These are phyloP conservation scores for Epistrophe grossulariae DNA, from an alignment of 2,888 invertebrate species.

Conservation along the genomic window DNA sequence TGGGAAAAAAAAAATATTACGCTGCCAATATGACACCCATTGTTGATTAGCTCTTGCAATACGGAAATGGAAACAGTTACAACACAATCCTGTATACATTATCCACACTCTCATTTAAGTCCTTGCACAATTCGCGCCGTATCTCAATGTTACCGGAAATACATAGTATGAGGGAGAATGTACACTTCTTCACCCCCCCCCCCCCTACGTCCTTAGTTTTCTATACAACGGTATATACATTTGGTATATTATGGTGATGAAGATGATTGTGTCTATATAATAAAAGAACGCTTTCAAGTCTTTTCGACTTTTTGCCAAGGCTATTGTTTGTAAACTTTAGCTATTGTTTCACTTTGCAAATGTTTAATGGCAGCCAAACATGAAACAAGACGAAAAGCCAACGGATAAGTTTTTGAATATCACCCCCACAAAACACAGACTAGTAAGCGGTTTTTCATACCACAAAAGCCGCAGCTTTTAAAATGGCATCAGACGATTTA, in stretches of 20 bases:
- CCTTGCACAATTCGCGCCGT: constrained; percentile 23
- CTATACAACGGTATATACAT: constrained; percentile 3
- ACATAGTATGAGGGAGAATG: constrained; percentile 19
- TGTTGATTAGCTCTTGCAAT: constrained; percentile 39
- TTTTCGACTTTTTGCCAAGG: constrained; percentile 44
- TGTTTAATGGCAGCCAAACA: constrained; percentile 65
- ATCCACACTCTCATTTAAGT: constrained; percentile 27
- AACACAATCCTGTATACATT: constrained; percentile 45
- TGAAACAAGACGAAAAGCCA: constrained; percentile 69
- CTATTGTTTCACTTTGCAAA: constrained; percentile 30
- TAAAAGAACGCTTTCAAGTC: constrained; percentile 49
- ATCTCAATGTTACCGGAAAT: constrained; percentile 44
- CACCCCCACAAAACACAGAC: background rate
- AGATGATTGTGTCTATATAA: constrained; percentile 52
- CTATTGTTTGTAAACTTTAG: constrained; percentile 22
- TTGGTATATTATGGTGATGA: constrained; percentile 20
- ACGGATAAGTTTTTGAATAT: constrained; percentile 48
- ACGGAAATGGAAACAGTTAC: constrained; percentile 49
- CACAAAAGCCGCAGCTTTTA: background rate
- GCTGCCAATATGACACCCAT: constrained; percentile 12
- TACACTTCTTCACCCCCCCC: background rate
- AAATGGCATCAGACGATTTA: constrained; percentile 49
- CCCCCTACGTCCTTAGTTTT: too few relatives aligned
- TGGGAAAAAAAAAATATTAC: background rate
- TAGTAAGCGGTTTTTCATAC: background rate